Evolutionary conservation across 2,797 vertebrate genomes (phyloP), one percentile per base, ranked within the genome.

Genomic region (Molossus molossus): DNA sequence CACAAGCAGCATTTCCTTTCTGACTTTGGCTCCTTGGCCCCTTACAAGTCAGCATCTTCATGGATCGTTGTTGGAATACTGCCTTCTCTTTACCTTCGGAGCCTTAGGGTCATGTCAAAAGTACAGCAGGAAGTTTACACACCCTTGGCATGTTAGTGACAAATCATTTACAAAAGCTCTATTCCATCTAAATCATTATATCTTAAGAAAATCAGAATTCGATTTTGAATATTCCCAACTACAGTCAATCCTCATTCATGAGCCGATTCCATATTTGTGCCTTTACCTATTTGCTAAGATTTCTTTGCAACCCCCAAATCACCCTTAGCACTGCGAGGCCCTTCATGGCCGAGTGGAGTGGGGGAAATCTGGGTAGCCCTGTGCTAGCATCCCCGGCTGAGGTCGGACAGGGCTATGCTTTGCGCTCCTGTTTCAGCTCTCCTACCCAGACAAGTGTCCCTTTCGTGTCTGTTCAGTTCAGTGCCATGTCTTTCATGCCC

Each of bases 371-470:
- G 37, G 45, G 9, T n/a, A 20, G 55, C 8, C 3, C 17, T 6
- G 18, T 1, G 11, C 11, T 17, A 17, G 57, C 15, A 18, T 87
- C 87, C 27, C 10, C 25, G 58, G 21, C 25, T 23, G 33, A 93
- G 12, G 37, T 0, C 1, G 1, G 25, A 23, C n/a, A 69, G 64
- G 9, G 3, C 57, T 92, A 1, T 4, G 6, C 11, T 23, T 1
- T 29, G 12, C 45, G 57, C 90, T 62, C 70, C 67, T 62, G 21
- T 73, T 87, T 84, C 27, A 83, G 33, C 21, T 62, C 21, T 89
- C 20, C 33, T 27, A 50, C 17, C 3, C 9, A 73, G 89, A 79
- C 3, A 9, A 58, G 12, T 11, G 6, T 33, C 10, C 13, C 60
- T 92, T 87, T 27, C 0, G 1, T 60, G 72, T 69, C n/a, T 75